phyloP scores from a whole-genome alignment of 2,888 invertebrate genomes.

The Gastracanthus pulcherrimus region DNA sequence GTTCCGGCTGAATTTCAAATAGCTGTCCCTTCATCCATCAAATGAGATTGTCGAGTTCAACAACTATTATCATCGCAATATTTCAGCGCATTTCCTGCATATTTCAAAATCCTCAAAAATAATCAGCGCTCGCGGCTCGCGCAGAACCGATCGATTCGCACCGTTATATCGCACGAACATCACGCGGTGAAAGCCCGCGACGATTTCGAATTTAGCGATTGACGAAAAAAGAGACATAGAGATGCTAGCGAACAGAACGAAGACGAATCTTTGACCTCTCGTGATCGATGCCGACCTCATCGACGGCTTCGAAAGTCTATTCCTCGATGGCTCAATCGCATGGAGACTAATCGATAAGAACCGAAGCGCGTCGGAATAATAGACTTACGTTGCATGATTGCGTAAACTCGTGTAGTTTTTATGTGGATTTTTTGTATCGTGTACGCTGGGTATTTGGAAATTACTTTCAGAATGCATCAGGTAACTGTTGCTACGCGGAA shows the following conservation, averaged over 20 bases:
- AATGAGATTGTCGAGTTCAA: background rate
- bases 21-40: background rate
- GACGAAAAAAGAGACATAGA: too few species aligned
- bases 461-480: background rate
- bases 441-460: background rate
- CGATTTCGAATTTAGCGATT: background rate
- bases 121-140: background rate
- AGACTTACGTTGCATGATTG: too few species aligned
- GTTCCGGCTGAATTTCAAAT: background rate
- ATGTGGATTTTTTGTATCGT: background rate
- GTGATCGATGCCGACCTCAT: constrained; percentile 1
- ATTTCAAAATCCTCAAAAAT: background rate
- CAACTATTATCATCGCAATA: background rate
- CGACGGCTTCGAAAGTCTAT: background rate
- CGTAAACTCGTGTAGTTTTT: background rate
- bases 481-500: background rate
- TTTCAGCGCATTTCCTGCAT: too few species aligned
- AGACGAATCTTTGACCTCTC: constrained; percentile 1
- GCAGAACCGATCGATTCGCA: background rate
- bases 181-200: background rate
- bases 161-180: background rate
- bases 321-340: background rate
- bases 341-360: too few species aligned
- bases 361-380: too few species aligned
- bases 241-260: background rate